Evolutionary conservation across 2,888 invertebrate genomes (phyloP), one percentile per base, ranked within the genome.

Genomic region (Silvanus unidentatus): DNA sequence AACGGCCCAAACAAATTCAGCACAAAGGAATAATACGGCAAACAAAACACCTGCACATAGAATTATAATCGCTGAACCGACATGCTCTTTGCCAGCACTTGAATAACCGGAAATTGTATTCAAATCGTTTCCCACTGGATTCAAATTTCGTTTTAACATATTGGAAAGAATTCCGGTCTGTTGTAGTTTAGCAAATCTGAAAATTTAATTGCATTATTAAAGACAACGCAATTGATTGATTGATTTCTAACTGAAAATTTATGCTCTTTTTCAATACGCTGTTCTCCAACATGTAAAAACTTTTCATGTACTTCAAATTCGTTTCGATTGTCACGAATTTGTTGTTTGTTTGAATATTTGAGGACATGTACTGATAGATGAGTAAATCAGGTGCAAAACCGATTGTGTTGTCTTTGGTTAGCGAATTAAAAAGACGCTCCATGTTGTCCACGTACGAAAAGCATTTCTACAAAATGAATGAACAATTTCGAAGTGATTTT

Each of bases 21-120:
- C 47, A 9, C 58, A 43, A n/a, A 62, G 48, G 49, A 63, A 59
- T 16, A 63, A 14, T 9, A 59, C 34, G 10, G 59, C 44, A 39
- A 47, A 35, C 22, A 54, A 43, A 16, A 58, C 46, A 8, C 64
- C 65, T 15, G 50, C 53, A 22, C 57, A 39, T 16, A 66, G 50
- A 10, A 66, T 49, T 2, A 63, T 39, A 16, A 63, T 52, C 9
- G 66, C 65, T 10, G 65, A 65, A 36, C 55, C 54, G 1, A 68
- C 63, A 50, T 68, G 64, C 48, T 62, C 60, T 27, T 59, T 45
- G 22, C 62, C 58, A 10, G 65, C 66, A 51, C 64, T 66, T 3
- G 65, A 66, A 48, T 66, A 66, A 16, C 57, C 59, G 9, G 37
- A 16, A 37, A 15, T 16, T 10, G 16, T 16, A 16, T 37, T 16